Conservation (phyloP, 2,888 invertebrate species). For the Bellardia bayeri region DNA sequence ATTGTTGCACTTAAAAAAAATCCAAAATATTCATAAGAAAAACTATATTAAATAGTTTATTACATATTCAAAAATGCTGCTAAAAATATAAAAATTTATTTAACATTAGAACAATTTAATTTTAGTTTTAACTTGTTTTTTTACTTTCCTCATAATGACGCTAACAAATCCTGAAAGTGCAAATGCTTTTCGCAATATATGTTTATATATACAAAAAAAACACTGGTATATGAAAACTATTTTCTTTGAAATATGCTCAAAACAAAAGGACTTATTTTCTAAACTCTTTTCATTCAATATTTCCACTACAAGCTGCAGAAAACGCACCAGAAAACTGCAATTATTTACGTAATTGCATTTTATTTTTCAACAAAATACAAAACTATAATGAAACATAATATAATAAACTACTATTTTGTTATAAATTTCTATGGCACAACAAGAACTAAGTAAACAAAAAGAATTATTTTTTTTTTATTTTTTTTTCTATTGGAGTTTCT, state of each 20-base stretch:
- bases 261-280: slow-evolving; percentile 20
- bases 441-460: slow-evolving; percentile 23
- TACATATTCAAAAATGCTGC: too few species aligned
- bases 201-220: too few species aligned
- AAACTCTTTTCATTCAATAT: background rate
- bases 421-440: background rate
- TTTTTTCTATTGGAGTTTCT: background rate
- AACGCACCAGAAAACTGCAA: slow-evolving; percentile 34
- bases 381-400: background rate
- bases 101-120: too few species aligned
- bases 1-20: too few species aligned
- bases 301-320: background rate
- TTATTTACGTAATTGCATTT: slow-evolving; percentile 46
- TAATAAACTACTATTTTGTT: slow-evolving; percentile 30
- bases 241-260: background rate
- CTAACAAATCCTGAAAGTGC: too few species aligned
- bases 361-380: background rate
- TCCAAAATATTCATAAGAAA: too few species aligned
- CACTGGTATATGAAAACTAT: background rate
- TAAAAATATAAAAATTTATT: too few species aligned
- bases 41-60: too few species aligned
- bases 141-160: too few species aligned
- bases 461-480: slow-evolving; percentile 2
- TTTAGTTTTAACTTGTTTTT: too few species aligned
- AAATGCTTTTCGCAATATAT: too few species aligned